Percentiles rank a stretch among this genome's conserved stretches.
Evolutionary conservation across 2,888 invertebrate genomes (phyloP).

Genomic region (Aporophyla nigra): DNA sequence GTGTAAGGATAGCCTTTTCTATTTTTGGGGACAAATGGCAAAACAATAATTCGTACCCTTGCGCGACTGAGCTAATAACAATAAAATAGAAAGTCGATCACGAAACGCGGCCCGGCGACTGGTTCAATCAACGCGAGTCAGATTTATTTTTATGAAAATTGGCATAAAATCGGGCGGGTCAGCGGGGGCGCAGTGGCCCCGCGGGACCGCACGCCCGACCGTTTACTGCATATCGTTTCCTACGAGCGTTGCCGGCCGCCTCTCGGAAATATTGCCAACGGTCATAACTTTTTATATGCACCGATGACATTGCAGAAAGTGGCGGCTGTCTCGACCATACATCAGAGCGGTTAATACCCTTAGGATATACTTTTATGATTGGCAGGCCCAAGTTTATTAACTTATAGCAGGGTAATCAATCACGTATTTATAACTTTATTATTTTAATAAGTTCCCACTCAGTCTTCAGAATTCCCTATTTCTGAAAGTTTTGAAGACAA

Average conservation of each 20-base stretch:
- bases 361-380: not conserved
- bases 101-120: slow-evolving; percentile 86
- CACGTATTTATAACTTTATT: not conserved
- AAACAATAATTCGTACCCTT: slow-evolving; percentile 91
- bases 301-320: slow-evolving; percentile 90
- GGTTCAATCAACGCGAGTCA: slow-evolving; percentile 90
- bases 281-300: slow-evolving; percentile 91
- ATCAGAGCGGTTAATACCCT: slow-evolving; percentile 73
- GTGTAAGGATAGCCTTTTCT: slow-evolving; percentile 74
- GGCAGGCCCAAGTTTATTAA: too few relatives aligned
- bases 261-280: slow-evolving; percentile 89
- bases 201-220: slow-evolving; percentile 89
- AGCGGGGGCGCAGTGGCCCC: slow-evolving; percentile 86
- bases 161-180: slow-evolving; percentile 90
- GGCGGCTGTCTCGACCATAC: slow-evolving; percentile 76
- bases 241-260: slow-evolving; percentile 78
- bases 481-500: not conserved
- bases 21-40: slow-evolving; percentile 88
- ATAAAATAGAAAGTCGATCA: slow-evolving; percentile 90
- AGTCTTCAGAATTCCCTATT: too few relatives aligned
- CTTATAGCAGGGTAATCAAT: not conserved
- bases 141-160: slow-evolving; percentile 92
- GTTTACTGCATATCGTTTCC: slow-evolving; percentile 91
- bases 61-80: slow-evolving; percentile 89
- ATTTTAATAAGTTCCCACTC: not conserved